A percentile compares a stretch with the other conserved stretches of the same genome.
These are phyloP conservation scores for Pangasius mekongensis DNA, from an alignment of 2,797 vertebrate genomes.

Conservation along the genomic window DNA sequence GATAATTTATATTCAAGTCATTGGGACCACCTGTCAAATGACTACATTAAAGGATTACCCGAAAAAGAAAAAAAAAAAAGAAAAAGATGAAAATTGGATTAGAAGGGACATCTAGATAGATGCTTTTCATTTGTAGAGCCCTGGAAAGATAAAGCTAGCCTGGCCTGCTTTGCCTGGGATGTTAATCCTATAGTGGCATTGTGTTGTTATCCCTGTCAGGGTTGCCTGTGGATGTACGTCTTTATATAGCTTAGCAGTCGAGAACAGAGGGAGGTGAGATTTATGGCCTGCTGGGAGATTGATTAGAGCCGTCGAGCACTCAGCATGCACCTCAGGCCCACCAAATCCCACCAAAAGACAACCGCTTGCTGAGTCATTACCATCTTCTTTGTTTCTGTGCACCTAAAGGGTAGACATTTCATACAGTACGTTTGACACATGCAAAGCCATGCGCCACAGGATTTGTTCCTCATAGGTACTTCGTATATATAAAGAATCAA, in stretches of 20 bases:
- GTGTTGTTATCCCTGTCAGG: slow-evolving; percentile 50
- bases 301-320: slow-evolving; percentile 55
- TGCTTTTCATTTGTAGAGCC: slow-evolving; percentile 37
- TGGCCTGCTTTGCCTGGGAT: slow-evolving; percentile 32
- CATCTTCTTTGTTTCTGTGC: slow-evolving; percentile 38
- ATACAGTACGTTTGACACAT: background rate
- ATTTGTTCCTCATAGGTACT: background rate
- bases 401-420: slow-evolving; percentile 15
- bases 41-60: slow-evolving; percentile 37
- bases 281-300: slow-evolving; percentile 56
- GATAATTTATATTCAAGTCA: slow-evolving; percentile 37
- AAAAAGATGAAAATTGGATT: slow-evolving; percentile 40
- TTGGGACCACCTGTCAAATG: slow-evolving; percentile 36
- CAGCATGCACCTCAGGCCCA: slow-evolving; percentile 47
- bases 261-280: slow-evolving; percentile 49
- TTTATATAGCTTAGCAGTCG: slow-evolving; percentile 49
- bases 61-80: background rate
- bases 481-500: background rate
- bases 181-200: slow-evolving; percentile 44
- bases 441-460: background rate
- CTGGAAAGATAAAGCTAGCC: slow-evolving; percentile 37
- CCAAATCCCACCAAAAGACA: slow-evolving; percentile 50
- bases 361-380: slow-evolving; percentile 51
- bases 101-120: slow-evolving; percentile 36
- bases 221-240: slow-evolving; percentile 46